Conservation (phyloP, 2,113 vertebrate species). For the Saccopteryx bilineata region DNA sequence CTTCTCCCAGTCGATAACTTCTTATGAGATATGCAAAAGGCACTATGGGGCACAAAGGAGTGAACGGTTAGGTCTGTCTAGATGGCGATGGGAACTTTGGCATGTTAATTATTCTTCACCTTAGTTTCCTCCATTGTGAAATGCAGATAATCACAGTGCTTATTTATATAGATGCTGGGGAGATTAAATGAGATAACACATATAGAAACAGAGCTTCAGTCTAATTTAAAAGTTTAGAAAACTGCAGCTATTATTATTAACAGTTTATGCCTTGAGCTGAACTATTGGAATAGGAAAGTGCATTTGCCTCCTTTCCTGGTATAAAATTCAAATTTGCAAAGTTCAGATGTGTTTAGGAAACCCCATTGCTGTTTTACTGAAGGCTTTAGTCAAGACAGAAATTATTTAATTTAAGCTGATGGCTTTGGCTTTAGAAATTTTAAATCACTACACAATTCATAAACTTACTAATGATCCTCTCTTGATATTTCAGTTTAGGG, state of each 20-base stretch:
- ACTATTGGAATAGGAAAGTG: neutral
- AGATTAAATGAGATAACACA: conserved; percentile 28
- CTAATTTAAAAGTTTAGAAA: neutral
- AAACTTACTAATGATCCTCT: conserved; percentile 65
- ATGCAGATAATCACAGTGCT: neutral
- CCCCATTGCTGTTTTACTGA: conserved; percentile 41
- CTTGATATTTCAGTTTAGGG: conserved; percentile 64
- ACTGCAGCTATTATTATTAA: conserved; percentile 23
- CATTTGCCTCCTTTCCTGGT: neutral
- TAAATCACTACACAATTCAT: conserved; percentile 48
- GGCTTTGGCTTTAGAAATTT: conserved; percentile 61
- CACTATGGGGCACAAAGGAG: neutral
- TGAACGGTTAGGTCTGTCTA: neutral
- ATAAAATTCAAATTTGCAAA: conserved; percentile 37
- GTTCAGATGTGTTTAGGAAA: conserved; percentile 39
- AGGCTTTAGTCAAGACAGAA: conserved; percentile 46
- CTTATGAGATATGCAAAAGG: neutral
- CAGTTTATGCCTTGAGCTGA: neutral
- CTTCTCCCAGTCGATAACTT: neutral
- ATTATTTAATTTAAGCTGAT: conserved; percentile 61
- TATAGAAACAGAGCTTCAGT: neutral
- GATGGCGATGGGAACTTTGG: neutral
- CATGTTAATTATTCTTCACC: neutral
- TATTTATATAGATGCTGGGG: neutral
- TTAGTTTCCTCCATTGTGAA: neutral